A percentile compares a stretch with the other conserved stretches of the same genome.
These are phyloP conservation scores for Drosophila saltans DNA, from an alignment of 1,140 invertebrate genomes.

Conservation along the genomic window DNA sequence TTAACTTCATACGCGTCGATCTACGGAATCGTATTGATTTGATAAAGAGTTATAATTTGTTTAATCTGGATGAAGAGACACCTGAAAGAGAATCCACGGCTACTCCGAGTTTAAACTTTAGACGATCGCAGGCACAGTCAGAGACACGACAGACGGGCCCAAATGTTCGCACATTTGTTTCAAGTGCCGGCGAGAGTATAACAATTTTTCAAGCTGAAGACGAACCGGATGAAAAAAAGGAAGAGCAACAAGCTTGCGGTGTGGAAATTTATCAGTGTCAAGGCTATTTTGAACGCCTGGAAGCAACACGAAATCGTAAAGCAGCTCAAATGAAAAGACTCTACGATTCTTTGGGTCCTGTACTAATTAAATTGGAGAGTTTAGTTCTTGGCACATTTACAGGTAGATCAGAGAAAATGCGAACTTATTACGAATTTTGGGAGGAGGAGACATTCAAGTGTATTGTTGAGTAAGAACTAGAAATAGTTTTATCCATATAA, in stretches of 20 bases:
- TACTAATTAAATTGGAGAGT: conserved; percentile 92
- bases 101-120: not conserved
- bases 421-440: conserved; percentile 88
- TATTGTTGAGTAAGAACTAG: conserved; percentile 83
- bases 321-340: conserved; percentile 87
- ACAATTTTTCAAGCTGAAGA: conserved; percentile 41
- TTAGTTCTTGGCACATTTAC: conserved; percentile 87
- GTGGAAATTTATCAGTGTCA: conserved; percentile 82
- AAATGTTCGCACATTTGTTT: conserved; percentile 34
- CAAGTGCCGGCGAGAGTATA: conserved; percentile 37
- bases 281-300: conserved; percentile 84
- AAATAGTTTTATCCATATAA: not conserved
- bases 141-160: not conserved
- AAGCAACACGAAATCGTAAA: conserved; percentile 87
- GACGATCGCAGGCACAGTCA: not conserved
- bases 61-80: conserved; percentile 79
- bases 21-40: conserved; percentile 86
- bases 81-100: rapidly evolving
- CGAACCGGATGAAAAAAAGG: conserved; percentile 7
- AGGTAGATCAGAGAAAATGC: conserved; percentile 87
- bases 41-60: conserved; percentile 86
- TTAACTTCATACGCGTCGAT: conserved; percentile 90
- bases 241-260: conserved; percentile 50
- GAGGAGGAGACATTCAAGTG: conserved; percentile 88
- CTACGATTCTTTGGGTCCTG: conserved; percentile 89